Percentiles rank a stretch among this genome's conserved stretches.
phyloP scores from a whole-genome alignment of 1,140 invertebrate genomes.

The Triops longicaudatus region DNA sequence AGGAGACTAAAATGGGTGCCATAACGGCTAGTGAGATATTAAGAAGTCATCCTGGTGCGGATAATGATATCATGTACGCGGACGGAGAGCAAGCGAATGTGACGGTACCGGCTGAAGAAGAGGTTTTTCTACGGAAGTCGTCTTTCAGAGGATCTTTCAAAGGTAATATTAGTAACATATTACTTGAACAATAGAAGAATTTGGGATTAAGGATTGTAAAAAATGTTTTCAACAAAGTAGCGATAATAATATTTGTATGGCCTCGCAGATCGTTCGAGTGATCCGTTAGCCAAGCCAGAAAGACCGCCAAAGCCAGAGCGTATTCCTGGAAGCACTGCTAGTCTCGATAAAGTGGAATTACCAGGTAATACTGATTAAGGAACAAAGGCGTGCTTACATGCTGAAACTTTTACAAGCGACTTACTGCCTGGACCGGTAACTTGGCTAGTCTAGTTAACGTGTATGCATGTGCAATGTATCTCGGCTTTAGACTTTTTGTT shows the following conservation, averaged over 20 bases:
- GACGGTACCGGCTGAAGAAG: neutral
- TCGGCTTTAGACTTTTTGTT: no score
- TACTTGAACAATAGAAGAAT: neutral
- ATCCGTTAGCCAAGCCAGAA: conserved; percentile 20
- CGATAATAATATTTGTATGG: neutral
- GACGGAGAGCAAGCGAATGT: conserved; percentile 5
- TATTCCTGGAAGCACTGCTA: neutral
- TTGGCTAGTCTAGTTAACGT: no score
- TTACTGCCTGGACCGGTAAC: no score
- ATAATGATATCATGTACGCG: conserved; percentile 25
- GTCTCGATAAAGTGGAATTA: neutral
- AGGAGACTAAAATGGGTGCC: neutral
- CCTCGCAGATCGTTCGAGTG: conserved; percentile 1
- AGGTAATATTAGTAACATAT: neutral
- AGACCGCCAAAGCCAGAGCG: conserved; percentile 26
- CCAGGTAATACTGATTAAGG: neutral
- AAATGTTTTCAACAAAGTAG: no score
- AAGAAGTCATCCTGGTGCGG: conserved; percentile 13
- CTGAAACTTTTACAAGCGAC: no score
- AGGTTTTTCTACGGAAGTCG: neutral
- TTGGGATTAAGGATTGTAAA: no score
- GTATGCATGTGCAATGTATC: no score
- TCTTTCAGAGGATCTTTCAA: neutral
- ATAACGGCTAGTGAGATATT: neutral
- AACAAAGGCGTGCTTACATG: no score